phyloP scores from a whole-genome alignment of 2,113 vertebrate genomes.

The Isurus oxyrinchus region DNA sequence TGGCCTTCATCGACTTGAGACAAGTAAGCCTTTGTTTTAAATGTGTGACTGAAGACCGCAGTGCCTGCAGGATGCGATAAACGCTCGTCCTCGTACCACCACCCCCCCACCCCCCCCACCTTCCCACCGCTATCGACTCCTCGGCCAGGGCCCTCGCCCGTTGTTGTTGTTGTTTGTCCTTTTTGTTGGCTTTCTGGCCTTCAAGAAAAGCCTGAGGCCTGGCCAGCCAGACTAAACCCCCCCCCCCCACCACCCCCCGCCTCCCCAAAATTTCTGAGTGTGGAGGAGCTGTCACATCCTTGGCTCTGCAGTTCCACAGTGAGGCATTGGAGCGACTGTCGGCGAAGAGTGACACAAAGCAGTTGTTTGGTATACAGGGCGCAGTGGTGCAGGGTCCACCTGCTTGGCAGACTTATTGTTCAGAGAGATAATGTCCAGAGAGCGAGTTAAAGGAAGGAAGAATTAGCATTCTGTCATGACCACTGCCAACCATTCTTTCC shows the following conservation, averaged over 20 bases:
- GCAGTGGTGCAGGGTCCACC: conserved; percentile 55
- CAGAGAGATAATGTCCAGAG: conserved; percentile 45
- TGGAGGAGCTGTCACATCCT: conserved; percentile 43
- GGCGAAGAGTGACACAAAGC: conserved; percentile 49
- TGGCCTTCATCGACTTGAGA: conserved; percentile 99
- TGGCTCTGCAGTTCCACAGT: conserved; percentile 45
- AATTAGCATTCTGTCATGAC: conserved; percentile 44
- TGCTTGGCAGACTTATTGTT: conserved; percentile 51
- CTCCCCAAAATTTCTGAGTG: neutral
- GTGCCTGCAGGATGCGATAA: conserved; percentile 28
- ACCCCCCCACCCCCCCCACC: too few relatives aligned
- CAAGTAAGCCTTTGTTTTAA: conserved; percentile 98
- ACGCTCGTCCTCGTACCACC: neutral
- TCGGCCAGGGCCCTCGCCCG: neutral
- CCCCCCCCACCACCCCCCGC: neutral
- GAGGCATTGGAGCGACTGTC: conserved; percentile 48
- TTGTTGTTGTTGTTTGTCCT: neutral
- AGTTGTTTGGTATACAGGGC: conserved; percentile 52
- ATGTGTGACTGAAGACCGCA: conserved; percentile 71
- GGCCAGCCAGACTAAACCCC: neutral
- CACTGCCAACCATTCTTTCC: conserved; percentile 47
- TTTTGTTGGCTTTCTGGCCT: conserved; percentile 22
- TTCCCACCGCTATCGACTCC: conserved; percentile 6
- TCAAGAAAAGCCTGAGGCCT: conserved; percentile 9
- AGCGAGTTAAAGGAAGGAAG: conserved; percentile 45